Evolutionary conservation across 2,797 vertebrate species (phyloP).

Genomic region (Microctenopoma stevenorrisi): DNA sequence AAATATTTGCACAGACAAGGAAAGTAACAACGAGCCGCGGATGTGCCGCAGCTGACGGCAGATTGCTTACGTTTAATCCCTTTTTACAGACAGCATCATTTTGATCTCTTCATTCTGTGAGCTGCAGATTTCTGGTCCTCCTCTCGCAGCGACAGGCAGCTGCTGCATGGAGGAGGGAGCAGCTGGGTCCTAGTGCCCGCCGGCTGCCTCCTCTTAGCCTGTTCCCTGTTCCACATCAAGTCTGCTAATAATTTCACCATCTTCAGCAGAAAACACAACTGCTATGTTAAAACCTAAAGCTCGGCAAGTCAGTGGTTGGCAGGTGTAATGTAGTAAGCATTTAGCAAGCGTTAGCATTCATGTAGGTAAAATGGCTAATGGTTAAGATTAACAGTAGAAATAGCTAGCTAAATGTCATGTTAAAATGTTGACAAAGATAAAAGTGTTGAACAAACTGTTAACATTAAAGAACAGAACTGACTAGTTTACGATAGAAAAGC

Average conservation of each 20-base stretch:
- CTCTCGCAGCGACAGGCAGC: constrained; percentile 67
- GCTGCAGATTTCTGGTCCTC: constrained; percentile 84
- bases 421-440: too few species aligned
- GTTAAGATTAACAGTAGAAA: too few species aligned
- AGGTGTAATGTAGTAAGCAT: too few species aligned
- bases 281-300: too few species aligned
- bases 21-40: constrained; percentile 62
- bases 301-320: too few species aligned
- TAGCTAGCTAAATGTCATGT: too few species aligned
- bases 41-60: constrained; percentile 73
- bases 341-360: too few species aligned
- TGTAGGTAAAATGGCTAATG: too few species aligned
- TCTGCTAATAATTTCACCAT: too few species aligned
- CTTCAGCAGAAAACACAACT: too few species aligned
- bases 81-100: constrained; percentile 83
- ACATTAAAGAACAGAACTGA: too few species aligned
- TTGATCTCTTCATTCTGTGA: constrained; percentile 82
- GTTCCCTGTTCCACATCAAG: neutral
- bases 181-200: constrained; percentile 77
- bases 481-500: too few species aligned
- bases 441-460: neutral
- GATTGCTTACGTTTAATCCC: constrained; percentile 83
- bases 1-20: constrained; percentile 48
- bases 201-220: neutral
- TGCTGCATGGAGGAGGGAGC: constrained; percentile 70